phyloP scores from a whole-genome alignment of 2,888 invertebrate species.

The Gerris lacustris region DNA sequence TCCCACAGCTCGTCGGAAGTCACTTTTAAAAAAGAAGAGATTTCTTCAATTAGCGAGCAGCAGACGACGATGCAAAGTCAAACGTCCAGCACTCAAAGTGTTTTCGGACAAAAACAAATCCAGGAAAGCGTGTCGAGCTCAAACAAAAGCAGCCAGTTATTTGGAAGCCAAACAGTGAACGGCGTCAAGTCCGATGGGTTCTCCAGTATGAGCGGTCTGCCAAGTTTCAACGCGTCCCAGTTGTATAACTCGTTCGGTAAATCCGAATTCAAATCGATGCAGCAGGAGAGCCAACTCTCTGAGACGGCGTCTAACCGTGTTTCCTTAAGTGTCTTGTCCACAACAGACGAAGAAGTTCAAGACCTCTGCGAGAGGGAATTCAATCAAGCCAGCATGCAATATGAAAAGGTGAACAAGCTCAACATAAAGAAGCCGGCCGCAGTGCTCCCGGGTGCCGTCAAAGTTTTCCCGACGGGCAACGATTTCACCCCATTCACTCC shows the following conservation, averaged over 20 bases:
- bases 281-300: neutral
- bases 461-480: slow-evolving; percentile 19
- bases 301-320: neutral
- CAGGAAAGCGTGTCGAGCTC: neutral
- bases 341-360: slow-evolving; percentile 28
- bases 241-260: neutral
- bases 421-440: slow-evolving; percentile 32
- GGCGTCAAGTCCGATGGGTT: neutral
- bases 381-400: slow-evolving; percentile 23
- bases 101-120: neutral
- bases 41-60: too few relatives aligned
- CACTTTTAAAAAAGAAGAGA: too few relatives aligned
- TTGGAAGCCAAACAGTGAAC: neutral
- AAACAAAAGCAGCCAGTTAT: neutral
- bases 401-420: slow-evolving; percentile 28
- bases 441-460: slow-evolving; percentile 24
- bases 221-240: neutral
- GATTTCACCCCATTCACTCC: slow-evolving; percentile 16
- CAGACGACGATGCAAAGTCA: too few relatives aligned
- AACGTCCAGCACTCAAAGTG: too few relatives aligned
- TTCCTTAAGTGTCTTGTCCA: neutral
- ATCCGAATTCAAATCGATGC: neutral
- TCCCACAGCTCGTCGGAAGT: too few relatives aligned
- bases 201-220: neutral
- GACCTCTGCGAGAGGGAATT: slow-evolving; percentile 26